Evolutionary conservation across 2,113 vertebrate species (phyloP), one percentile per base, ranked within the genome.

Genomic region (Apus apus): DNA sequence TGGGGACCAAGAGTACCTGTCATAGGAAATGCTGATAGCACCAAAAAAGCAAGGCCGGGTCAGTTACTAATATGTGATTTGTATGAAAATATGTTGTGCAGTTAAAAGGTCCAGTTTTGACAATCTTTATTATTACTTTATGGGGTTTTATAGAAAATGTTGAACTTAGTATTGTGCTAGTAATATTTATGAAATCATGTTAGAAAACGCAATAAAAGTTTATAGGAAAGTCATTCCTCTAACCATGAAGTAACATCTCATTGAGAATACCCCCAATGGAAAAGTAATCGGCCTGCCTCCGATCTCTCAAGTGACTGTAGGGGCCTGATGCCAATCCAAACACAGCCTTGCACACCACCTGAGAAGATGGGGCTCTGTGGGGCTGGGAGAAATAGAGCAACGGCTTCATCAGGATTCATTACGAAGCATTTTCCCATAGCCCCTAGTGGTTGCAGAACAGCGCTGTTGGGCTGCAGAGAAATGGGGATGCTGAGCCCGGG

Each of bases 101-200:
- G 36, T 62, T 90, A 67, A 78, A 95, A 92, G 76, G 61, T 79
- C 66, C 29, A 4, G 19, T 73, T 96, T 81, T 51, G 58, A 86
- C 38, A 76, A 68, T 76, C 54, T 86, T 36, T 79, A 50, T 76
- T 45, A 93, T 75, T 84, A 60, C 38, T 65, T 89, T 25, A 79
- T 34, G 34, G 15, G 5, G 5, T 50, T 78, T 78, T 38, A 36
- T 67, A 87, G 61, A 94, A 91, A 89, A 84, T 1, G 10, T 74
- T 76, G 61, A 87, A 90, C 53, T 92, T 78, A 29, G 48, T 38
- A 38, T 65, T 45, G 14, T 67, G 74, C 70, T 38, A 54, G 58
- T 79, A 84, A 73, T 94, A 93, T 89, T 96, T 94, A 94, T 83
- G 62, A 93, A 95, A 91, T 4, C 13, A 20, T 34, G 14, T 78